Conservation (phyloP, 2,797 vertebrate species). For the Acridotheres tristis region DNA sequence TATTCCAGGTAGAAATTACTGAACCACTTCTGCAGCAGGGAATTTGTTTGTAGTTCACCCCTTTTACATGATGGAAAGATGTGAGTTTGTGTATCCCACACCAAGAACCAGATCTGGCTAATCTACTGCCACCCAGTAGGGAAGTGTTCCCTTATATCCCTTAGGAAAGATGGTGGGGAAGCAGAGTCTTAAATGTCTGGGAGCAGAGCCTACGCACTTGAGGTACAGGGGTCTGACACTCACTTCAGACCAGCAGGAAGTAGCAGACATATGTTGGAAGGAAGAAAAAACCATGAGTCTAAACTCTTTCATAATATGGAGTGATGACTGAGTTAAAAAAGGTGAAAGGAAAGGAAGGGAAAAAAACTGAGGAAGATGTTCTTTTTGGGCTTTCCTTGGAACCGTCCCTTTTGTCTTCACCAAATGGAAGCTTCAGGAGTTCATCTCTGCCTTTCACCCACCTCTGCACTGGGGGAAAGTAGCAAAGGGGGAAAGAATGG, state of each 20-base stretch:
- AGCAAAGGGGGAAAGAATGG: neutral
- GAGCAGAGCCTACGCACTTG: neutral
- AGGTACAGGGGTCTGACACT: neutral
- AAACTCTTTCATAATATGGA: neutral
- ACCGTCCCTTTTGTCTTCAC: conserved; percentile 46
- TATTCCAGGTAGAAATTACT: neutral
- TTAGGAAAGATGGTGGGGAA: neutral
- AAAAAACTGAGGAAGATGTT: neutral
- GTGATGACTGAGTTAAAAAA: neutral
- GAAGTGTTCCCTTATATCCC: neutral
- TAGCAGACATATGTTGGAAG: neutral
- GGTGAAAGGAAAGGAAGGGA: neutral
- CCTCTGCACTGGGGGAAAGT: neutral
- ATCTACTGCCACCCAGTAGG: neutral
- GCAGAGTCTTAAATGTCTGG: neutral
- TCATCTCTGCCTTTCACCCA: conserved; percentile 38
- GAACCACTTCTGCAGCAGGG: rapidly evolving
- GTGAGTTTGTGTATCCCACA: neutral
- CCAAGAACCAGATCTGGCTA: neutral
- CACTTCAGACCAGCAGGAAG: neutral
- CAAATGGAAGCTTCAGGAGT: conserved; percentile 67
- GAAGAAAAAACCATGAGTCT: neutral
- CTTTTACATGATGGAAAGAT: neutral
- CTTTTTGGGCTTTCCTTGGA: conserved; percentile 63
- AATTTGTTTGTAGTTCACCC: neutral